Evolutionary conservation across 2,797 vertebrate species (phyloP).

Genomic region (Siniperca scherzeri): DNA sequence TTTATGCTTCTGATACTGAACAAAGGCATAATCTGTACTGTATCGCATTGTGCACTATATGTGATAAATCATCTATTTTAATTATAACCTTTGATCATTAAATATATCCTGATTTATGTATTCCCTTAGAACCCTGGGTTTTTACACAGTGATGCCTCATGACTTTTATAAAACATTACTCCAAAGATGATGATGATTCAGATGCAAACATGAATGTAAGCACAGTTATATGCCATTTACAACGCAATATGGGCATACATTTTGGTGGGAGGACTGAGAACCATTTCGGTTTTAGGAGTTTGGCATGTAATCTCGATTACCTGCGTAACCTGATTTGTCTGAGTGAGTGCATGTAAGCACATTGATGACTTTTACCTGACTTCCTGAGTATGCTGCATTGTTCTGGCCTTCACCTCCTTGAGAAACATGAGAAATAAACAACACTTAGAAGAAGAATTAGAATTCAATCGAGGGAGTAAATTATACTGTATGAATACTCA

Average conservation of each 20-base stretch:
- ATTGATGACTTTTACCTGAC: slow-evolving; percentile 52
- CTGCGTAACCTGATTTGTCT: not conserved
- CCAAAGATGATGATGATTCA: not conserved
- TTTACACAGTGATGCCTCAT: not conserved
- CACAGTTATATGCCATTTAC: not conserved
- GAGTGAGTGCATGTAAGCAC: not conserved
- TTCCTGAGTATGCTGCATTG: slow-evolving; percentile 4
- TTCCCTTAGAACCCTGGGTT: not conserved
- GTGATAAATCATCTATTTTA: not conserved
- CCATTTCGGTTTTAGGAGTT: too few relatives aligned
- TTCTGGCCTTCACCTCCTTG: slow-evolving; percentile 27
- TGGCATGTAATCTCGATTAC: not conserved
- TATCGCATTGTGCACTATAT: not conserved
- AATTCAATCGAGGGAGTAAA: not conserved
- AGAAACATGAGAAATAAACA: slow-evolving; percentile 25
- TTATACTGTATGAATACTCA: not conserved
- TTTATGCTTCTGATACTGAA: not conserved
- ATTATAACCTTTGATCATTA: not conserved
- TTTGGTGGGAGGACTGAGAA: too few relatives aligned
- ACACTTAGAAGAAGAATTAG: not conserved
- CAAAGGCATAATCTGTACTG: not conserved
- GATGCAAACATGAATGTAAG: too few relatives aligned
- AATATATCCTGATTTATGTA: not conserved
- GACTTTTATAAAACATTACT: not conserved
- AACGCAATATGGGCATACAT: not conserved